Percentiles rank a stretch among this genome's conserved stretches.
These are phyloP conservation scores for Hippocampus comes DNA, from an alignment of 2,113 vertebrate genomes.

Conservation along the genomic window DNA sequence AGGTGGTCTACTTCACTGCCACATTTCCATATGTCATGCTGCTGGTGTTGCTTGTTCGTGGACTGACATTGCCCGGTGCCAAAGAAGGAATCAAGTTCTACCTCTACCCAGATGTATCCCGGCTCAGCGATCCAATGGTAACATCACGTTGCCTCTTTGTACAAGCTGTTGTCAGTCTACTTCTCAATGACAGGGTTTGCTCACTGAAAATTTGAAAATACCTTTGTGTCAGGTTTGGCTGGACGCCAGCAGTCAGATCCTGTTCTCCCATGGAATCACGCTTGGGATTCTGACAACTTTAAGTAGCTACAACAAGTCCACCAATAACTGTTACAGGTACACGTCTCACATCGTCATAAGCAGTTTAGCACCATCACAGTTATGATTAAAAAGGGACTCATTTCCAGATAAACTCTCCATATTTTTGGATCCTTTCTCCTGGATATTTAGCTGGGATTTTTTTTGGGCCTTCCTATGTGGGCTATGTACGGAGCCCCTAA, in stretches of 20 bases:
- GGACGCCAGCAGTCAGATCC: slow-evolving; percentile 77
- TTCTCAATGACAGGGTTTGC: not conserved
- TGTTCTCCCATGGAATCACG: slow-evolving; percentile 76
- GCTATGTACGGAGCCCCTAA: too few relatives aligned
- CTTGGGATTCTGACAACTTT: slow-evolving; percentile 72
- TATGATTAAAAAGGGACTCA: not conserved
- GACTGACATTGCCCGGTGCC: slow-evolving; percentile 87
- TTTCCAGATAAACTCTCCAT: too few relatives aligned
- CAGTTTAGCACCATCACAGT: too few relatives aligned
- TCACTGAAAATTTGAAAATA: not conserved
- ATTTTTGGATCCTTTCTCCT: too few relatives aligned
- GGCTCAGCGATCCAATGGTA: slow-evolving; percentile 88
- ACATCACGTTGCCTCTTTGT: not conserved
- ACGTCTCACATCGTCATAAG: not conserved
- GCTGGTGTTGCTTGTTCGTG: slow-evolving; percentile 82
- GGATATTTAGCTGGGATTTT: too few relatives aligned
- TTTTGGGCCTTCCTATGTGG: too few relatives aligned
- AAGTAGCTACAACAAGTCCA: slow-evolving; percentile 77
- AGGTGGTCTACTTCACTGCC: slow-evolving; percentile 96
- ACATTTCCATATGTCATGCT: slow-evolving; percentile 93
- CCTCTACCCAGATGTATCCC: slow-evolving; percentile 84
- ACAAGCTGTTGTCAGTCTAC: not conserved
- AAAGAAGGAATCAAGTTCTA: slow-evolving; percentile 85
- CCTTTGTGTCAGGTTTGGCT: slow-evolving; percentile 70
- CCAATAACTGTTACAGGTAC: slow-evolving; percentile 76